Conservation (phyloP, 1,140 invertebrate species). For the Reticulitermes speratus region DNA sequence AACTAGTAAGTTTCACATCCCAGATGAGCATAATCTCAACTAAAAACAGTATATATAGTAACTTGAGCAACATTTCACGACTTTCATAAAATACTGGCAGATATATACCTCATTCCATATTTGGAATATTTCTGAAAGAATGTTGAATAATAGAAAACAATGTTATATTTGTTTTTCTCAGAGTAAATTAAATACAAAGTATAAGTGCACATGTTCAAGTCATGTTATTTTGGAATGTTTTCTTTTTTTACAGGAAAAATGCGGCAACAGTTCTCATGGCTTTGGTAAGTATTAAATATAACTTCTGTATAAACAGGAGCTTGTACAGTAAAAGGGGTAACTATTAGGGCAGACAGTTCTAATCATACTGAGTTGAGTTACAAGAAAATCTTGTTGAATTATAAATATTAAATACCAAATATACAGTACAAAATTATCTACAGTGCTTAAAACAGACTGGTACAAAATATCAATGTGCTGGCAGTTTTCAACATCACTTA, state of each 20-base stretch:
- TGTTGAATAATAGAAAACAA: neutral
- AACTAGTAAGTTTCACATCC: too few species aligned
- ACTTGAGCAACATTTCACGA: too few species aligned
- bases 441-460: slow-evolving; percentile 22
- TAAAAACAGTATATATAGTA: too few species aligned
- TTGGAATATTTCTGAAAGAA: neutral
- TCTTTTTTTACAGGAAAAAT: slow-evolving; percentile 17
- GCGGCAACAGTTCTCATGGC: slow-evolving; percentile 26
- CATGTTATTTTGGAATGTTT: slow-evolving; percentile 20
- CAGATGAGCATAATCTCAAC: too few species aligned
- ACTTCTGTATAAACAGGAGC: neutral
- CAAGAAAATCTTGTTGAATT: neutral
- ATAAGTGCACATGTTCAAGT: slow-evolving; percentile 21
- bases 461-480: neutral
- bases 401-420: slow-evolving; percentile 32
- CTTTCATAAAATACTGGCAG: neutral
- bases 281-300: slow-evolving; percentile 30
- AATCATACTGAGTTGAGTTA: neutral
- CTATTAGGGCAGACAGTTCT: slow-evolving; percentile 23
- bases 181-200: slow-evolving; percentile 21
- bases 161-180: slow-evolving; percentile 22
- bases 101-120: neutral
- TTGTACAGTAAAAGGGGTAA: slow-evolving; percentile 34
- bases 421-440: slow-evolving; percentile 26
- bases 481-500: slow-evolving; percentile 10